Evolutionary conservation across 1,140 invertebrate genomes (phyloP).

Genomic region (Aphelenchoides besseyi): DNA sequence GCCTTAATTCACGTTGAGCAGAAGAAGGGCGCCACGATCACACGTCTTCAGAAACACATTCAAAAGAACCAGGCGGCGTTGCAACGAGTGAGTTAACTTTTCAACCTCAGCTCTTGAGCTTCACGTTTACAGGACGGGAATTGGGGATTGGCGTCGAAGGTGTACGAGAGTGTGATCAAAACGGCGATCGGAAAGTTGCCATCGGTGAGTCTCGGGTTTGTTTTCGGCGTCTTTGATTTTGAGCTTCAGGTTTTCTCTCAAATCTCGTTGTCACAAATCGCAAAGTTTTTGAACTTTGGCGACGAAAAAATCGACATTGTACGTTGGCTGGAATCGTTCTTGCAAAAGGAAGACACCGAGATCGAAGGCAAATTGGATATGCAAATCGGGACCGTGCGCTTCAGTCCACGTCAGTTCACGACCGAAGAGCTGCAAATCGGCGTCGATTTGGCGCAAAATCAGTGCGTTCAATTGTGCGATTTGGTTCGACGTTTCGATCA

Average conservation of each 20-base stretch:
- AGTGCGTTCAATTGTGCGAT: neutral
- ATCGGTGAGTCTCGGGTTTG: neutral
- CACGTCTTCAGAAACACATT: neutral
- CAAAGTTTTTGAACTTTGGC: neutral
- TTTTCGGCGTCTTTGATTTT: neutral
- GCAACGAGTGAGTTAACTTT: neutral
- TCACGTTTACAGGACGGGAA: neutral
- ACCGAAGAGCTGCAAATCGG: neutral
- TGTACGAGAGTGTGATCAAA: neutral
- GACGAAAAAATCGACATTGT: neutral
- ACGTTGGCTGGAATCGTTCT: neutral
- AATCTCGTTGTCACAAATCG: neutral
- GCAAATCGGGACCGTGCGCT: neutral
- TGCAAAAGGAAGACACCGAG: neutral
- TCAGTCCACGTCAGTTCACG: neutral
- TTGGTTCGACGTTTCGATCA: neutral
- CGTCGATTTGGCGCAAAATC: neutral
- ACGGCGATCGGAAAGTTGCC: neutral
- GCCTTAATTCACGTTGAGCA: conserved; percentile 8
- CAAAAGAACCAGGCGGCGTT: neutral
- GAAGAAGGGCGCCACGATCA: neutral
- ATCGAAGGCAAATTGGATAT: neutral
- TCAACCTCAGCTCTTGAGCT: neutral
- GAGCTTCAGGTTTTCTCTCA: conserved; percentile 8
- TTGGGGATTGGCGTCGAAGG: neutral